Evolutionary conservation across 2,113 vertebrate species (phyloP), one percentile per base, ranked within the genome.

Genomic region (Poicephalus meyeri): DNA sequence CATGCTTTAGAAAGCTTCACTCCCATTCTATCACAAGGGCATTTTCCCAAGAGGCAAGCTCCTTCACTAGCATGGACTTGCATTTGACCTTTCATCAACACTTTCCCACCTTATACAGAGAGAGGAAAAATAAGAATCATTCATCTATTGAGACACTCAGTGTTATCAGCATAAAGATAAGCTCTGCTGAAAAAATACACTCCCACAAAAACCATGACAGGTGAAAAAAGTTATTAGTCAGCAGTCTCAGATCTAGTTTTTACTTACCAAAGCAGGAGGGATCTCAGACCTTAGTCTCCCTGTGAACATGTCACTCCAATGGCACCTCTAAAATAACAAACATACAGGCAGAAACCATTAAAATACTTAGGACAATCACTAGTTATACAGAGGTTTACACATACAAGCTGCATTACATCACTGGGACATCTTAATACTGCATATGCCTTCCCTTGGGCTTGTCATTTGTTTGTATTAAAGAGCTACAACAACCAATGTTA

Each of bases 231-330:
- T 52, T 11, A 31, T n/a, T 47, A 63, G 35, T 15, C 19, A 84
- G 33, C 86, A 60, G 46, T 42, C 77, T 89, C 76, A 78, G 47
- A 61, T 52, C 58, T 86, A 80, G 55, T 58, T 91, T 82, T 74
- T n/a, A 95, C 97, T 98, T 98, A 99, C 99, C 98, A 99, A 95
- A 49, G 99, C 99, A 14, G 98, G 98, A n/a, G 99, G 99, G 86
- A 99, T 99, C 98, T 99, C 99, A 18, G 99, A 98, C 50, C 99
- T 99, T 66, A 99, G 97, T 26, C 99, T 99, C 42, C 99, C 99
- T 0, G 99, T 99, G 95, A 99, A 99, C 99, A 99, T 99, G 96
- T 99, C 99, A 47, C 99, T 99, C 99, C 99, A 99, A 81, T 99
- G 98, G 97, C 99, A 99, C 80, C 98, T 98, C 99, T 99, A 89